These are phyloP conservation scores for Alexandromys fortis DNA, from an alignment of 2,113 vertebrate species.

Conservation along the genomic window DNA sequence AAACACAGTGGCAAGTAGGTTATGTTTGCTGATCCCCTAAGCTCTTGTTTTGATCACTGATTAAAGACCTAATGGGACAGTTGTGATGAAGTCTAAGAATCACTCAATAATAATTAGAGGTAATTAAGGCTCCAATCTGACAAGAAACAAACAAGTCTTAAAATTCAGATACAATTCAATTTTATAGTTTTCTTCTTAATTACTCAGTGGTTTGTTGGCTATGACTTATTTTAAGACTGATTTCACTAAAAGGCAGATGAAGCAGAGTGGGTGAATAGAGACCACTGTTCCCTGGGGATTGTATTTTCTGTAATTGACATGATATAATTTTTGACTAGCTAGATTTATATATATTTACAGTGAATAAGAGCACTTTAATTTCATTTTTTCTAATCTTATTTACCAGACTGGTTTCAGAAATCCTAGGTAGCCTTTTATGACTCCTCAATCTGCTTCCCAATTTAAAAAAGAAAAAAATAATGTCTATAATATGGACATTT, in stretches of 20 bases:
- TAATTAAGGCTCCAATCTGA: constrained; percentile 49
- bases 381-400: constrained; percentile 54
- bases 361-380: constrained; percentile 74
- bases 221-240: neutral
- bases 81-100: constrained; percentile 3
- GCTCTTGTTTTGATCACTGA: neutral
- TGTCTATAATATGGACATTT: neutral
- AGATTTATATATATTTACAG: constrained; percentile 57
- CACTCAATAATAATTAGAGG: constrained; percentile 48
- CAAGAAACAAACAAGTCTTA: constrained; percentile 11
- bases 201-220: neutral
- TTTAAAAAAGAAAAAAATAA: constrained; percentile 57
- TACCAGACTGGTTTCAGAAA: constrained; percentile 70
- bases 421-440: constrained; percentile 27
- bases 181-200: constrained; percentile 54
- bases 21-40: neutral
- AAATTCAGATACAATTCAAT: constrained; percentile 20
- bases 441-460: constrained; percentile 23
- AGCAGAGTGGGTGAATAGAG: constrained; percentile 50
- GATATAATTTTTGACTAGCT: constrained; percentile 32
- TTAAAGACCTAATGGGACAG: neutral
- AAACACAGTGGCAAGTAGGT: neutral
- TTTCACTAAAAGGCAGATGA: constrained; percentile 24
- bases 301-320: neutral
- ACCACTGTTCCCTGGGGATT: constrained; percentile 45